A percentile compares a stretch with the other conserved stretches of the same genome.
These are phyloP conservation scores for Coendou prehensilis DNA, from an alignment of 2,797 vertebrate genomes.

Conservation along the genomic window DNA sequence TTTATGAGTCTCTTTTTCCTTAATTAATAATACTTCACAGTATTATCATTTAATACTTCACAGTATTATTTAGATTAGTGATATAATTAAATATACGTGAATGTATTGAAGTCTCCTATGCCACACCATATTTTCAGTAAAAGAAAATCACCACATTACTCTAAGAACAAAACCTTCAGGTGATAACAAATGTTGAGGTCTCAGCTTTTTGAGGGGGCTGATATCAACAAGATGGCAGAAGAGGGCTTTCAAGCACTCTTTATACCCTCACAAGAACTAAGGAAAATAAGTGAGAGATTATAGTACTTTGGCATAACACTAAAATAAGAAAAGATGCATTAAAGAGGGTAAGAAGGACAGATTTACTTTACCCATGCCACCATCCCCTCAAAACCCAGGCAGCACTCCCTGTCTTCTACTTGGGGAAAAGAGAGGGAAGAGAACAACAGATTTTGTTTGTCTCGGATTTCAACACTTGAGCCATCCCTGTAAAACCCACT, in stretches of 20 bases:
- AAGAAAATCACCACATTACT: constrained; percentile 34
- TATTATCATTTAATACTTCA: constrained; percentile 35
- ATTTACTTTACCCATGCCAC: neutral
- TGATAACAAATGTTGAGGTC: neutral
- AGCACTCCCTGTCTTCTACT: neutral
- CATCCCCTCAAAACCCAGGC: too few relatives aligned
- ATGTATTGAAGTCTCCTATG: neutral
- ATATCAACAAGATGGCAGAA: neutral
- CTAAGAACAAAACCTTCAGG: constrained; percentile 30
- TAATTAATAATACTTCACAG: constrained; percentile 39
- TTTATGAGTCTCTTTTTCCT: constrained; percentile 42
- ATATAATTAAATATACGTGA: constrained; percentile 40
- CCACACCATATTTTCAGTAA: constrained; percentile 19
- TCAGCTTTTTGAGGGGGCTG: neutral
- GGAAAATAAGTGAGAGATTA: neutral
- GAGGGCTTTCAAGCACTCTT: neutral
- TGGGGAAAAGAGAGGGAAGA: neutral
- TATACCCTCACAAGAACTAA: neutral
- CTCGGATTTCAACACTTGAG: neutral
- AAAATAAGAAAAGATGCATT: neutral
- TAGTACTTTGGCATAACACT: neutral
- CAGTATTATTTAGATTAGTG: constrained; percentile 30
- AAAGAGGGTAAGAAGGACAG: neutral
- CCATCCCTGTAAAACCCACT: neutral
- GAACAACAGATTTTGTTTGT: neutral